Evolutionary conservation across 2,797 vertebrate species (phyloP).

Genomic region (Melanotaenia trifasciata): DNA sequence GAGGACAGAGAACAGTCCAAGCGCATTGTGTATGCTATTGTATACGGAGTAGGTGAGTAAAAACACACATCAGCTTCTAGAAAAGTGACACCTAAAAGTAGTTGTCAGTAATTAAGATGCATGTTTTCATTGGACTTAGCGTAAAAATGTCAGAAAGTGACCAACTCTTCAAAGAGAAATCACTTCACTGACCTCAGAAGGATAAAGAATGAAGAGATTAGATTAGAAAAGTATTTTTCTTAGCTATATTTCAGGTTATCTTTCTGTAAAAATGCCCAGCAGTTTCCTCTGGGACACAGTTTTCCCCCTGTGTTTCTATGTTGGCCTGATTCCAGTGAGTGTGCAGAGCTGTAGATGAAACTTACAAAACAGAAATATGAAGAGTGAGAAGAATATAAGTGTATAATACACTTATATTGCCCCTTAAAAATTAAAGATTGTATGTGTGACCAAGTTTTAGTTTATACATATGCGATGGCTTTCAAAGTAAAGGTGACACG

Average conservation of each 20-base stretch:
- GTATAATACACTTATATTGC: neutral
- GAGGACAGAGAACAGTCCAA: slow-evolving; percentile 90
- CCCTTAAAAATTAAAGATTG: neutral
- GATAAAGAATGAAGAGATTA: neutral
- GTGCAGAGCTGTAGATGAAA: neutral
- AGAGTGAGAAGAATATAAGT: neutral
- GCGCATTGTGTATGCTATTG: slow-evolving; percentile 88
- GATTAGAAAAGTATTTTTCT: neutral
- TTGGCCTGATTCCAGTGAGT: too few relatives aligned
- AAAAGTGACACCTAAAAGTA: neutral
- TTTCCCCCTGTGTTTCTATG: too few relatives aligned
- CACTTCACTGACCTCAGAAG: neutral
- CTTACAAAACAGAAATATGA: neutral
- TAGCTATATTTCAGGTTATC: neutral
- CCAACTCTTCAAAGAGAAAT: neutral
- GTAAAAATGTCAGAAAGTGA: neutral
- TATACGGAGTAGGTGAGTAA: slow-evolving; percentile 92
- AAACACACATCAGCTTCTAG: neutral
- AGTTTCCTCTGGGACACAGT: too few relatives aligned
- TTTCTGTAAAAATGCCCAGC: neutral
- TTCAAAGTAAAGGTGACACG: neutral
- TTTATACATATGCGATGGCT: neutral
- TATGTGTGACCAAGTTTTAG: neutral
- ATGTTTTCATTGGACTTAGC: neutral
- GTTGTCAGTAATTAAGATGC: neutral